phyloP scores from a whole-genome alignment of 2,113 vertebrate genomes.

The Geococcyx californianus region DNA sequence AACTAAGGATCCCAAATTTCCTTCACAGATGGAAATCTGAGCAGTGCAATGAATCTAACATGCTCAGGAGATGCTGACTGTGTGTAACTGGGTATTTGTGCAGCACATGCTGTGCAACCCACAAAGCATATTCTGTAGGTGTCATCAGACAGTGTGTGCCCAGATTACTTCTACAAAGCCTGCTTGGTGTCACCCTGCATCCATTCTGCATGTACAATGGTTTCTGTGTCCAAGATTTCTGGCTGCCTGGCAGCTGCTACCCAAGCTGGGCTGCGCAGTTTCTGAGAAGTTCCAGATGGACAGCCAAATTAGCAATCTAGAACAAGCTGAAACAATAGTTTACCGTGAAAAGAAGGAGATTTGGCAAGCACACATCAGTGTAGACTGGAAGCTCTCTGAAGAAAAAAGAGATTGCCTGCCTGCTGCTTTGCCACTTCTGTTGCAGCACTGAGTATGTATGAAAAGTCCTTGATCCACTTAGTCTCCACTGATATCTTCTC shows the following conservation, averaged over 20 bases:
- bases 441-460: not conserved
- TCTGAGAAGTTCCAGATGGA: not conserved
- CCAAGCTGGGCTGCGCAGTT: not conserved
- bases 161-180: not conserved
- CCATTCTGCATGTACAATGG: not conserved
- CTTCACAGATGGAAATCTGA: not conserved
- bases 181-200: not conserved
- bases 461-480: not conserved
- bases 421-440: not conserved
- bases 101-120: not conserved
- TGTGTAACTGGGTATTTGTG: not conserved
- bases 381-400: not conserved
- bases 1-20: not conserved
- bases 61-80: not conserved
- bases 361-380: not conserved
- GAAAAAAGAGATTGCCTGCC: not conserved
- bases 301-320: not conserved
- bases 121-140: not conserved
- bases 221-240: not conserved
- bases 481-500: not conserved
- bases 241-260: not conserved
- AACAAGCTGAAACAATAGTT: not conserved
- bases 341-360: not conserved
- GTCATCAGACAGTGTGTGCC: not conserved
- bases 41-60: not conserved